These are phyloP conservation scores for Pteronura brasiliensis DNA, from an alignment of 2,113 vertebrate species.

Conservation along the genomic window DNA sequence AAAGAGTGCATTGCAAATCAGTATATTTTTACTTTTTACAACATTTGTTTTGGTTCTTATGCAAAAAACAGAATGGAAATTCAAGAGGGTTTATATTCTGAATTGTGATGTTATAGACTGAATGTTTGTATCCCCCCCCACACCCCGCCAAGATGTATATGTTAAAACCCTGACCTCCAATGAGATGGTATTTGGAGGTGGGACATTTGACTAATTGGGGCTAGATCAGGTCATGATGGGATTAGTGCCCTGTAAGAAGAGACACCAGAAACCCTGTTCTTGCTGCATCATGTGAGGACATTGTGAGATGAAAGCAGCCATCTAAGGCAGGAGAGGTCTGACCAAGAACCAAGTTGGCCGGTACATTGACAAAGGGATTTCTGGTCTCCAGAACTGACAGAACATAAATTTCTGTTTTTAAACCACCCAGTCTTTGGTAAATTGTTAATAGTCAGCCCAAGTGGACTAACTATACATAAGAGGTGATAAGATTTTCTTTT, in stretches of 20 bases:
- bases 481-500: background rate
- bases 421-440: background rate
- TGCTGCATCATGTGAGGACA: background rate
- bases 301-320: background rate
- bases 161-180: background rate
- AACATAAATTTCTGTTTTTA: background rate
- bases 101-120: background rate
- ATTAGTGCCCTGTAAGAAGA: background rate
- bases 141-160: background rate
- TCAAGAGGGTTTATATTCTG: background rate
- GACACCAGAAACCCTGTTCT: background rate
- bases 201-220: background rate
- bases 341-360: background rate
- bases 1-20: background rate
- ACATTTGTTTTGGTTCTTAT: background rate
- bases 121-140: background rate
- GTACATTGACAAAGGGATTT: background rate
- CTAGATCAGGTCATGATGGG: background rate
- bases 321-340: background rate
- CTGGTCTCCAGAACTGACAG: background rate
- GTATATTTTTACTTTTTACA: background rate
- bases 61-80: background rate
- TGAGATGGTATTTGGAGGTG: background rate
- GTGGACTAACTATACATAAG: background rate
- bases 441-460: background rate